Evolutionary conservation across 2,113 vertebrate species (phyloP).

Genomic region (Corvus hawaiiensis): DNA sequence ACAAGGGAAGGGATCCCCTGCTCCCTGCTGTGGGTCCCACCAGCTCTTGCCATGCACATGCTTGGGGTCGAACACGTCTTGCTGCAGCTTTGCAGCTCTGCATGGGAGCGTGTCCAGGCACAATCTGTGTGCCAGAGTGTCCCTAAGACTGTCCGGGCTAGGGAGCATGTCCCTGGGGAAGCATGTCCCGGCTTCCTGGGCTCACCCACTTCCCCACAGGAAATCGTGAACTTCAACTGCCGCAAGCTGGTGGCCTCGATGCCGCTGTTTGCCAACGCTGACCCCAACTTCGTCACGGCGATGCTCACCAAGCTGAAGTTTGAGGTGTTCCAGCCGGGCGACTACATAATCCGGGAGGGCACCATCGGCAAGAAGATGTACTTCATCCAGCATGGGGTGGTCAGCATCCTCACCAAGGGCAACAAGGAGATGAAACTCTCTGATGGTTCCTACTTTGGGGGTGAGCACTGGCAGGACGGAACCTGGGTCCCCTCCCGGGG

Average conservation of each 20-base stretch:
- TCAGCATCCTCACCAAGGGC: constrained; percentile 90
- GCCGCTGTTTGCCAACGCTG: constrained; percentile 95
- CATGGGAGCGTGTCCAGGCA: fast-evolving
- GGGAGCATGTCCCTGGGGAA: background rate
- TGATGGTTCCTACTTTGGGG: constrained; percentile 95
- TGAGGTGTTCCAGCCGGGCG: constrained; percentile 93
- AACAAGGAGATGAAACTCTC: constrained; percentile 96
- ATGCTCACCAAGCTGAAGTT: constrained; percentile 97
- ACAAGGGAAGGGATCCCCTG: too few species aligned
- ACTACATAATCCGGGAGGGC: constrained; percentile 94
- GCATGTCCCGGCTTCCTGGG: fast-evolving
- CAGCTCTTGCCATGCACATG: background rate
- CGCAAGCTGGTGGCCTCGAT: constrained; percentile 97
- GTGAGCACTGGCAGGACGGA: constrained; percentile 44
- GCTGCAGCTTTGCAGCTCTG: background rate
- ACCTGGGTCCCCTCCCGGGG: fast-evolving
- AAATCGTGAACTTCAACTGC: constrained; percentile 98
- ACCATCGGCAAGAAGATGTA: constrained; percentile 99
- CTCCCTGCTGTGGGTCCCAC: background rate
- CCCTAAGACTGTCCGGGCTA: background rate
- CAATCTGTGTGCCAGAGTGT: background rate
- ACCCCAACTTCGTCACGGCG: constrained; percentile 96
- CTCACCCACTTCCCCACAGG: constrained; percentile 63
- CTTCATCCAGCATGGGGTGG: constrained; percentile 95
- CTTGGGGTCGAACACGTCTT: background rate